Conservation (phyloP, 2,113 vertebrate genomes). For the Mobula birostris region DNA sequence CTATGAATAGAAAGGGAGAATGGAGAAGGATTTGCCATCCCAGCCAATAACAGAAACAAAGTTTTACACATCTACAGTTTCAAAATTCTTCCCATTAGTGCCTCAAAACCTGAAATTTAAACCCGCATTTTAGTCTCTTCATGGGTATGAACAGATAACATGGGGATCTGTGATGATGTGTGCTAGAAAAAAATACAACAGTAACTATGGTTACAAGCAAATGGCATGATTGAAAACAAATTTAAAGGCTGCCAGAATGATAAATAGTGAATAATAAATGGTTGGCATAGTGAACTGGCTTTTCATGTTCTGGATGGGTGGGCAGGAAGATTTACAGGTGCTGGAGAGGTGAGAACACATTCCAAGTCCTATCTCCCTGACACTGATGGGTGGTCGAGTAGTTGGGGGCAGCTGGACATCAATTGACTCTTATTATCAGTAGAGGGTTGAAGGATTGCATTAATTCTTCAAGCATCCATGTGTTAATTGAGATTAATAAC, state of each 20-base stretch:
- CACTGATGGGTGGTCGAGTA: neutral
- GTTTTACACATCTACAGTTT: neutral
- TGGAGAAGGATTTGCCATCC: neutral
- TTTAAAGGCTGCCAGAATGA: constrained; percentile 9
- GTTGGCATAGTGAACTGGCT: neutral
- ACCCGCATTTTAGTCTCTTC: neutral
- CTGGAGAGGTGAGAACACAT: neutral
- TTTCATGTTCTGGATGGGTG: constrained; percentile 3
- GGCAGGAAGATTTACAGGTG: neutral
- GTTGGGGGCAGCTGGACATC: neutral
- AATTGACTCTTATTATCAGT: neutral
- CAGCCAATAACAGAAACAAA: neutral
- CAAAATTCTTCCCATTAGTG: neutral
- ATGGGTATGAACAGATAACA: neutral
- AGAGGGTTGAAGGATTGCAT: neutral
- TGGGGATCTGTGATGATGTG: neutral
- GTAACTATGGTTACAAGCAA: neutral
- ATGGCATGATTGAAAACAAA: neutral
- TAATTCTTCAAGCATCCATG: neutral
- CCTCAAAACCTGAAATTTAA: neutral
- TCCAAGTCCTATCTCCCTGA: too few species aligned
- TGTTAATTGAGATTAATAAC: constrained; percentile 11
- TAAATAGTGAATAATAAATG: constrained; percentile 23
- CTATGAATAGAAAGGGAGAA: neutral
- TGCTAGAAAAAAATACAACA: neutral